Base-by-base conservation (phyloP, 2,797 vertebrate species). In the Anniella stebbinsi region DNA sequence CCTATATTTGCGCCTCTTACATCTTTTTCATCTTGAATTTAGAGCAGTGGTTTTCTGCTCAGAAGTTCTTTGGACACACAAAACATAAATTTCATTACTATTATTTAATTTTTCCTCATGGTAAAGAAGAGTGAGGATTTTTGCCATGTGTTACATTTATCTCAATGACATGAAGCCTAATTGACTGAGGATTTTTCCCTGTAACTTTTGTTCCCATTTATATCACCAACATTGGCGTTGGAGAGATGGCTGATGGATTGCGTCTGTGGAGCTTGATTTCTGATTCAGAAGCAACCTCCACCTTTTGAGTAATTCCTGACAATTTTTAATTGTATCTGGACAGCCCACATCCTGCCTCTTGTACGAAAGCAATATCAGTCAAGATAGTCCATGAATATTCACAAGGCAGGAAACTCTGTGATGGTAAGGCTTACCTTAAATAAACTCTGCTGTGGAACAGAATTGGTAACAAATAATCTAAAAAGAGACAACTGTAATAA, bases 301-400 rank as follows among this genome's bases (percentile, higher is more conserved):
- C 89, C 54, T 87, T 89, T 90, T 86, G 88, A 94, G 93, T 84
- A 72, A 57, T 73, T 91, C 36, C 91, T 60, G 63, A 80, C 57
- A 92, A 87, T 85, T 93, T 75, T 91, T 91, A 88, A 92, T 93
- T 93, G 87, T 51, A 66, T 73, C 25, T 80, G 60, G 91, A 38
- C 80, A 89, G 84, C 84, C 91, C 80, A 17, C 91, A 88, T 85
- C 90, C 90, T 85, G 80, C 88, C 15, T 95, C 60, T 86, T 83
- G n/a, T 86, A 21, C 21, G 83, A 87, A 94, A 89, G 63, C 84
- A 91, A 82, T 69, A 87, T 8, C 69, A 57, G n/a, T 48, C 30
- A 3, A 2, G 3, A 30, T 76, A 73, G 67, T 87, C 11, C 63
- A 77, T 4, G 48, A 72, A 2, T 48, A 36, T 1, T 54, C 91